These are phyloP conservation scores for Piezodorus guildinii DNA, from an alignment of 1,140 invertebrate species.

Conservation along the genomic window DNA sequence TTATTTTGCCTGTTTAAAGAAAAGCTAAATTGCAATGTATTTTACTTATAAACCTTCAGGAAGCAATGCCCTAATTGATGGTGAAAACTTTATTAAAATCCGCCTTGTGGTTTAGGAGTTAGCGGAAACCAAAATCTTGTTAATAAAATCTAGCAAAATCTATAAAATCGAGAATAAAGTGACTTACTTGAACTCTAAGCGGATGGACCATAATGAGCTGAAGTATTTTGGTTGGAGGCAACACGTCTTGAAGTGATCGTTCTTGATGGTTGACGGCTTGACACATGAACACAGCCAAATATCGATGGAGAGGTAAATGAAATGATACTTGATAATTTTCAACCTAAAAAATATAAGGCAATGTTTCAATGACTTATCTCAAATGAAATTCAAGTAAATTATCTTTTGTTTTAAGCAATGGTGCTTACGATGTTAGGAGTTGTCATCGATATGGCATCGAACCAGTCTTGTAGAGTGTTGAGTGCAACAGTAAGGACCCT, in stretches of 20 bases:
- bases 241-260: constrained; percentile 57
- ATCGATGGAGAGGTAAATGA: constrained; percentile 89
- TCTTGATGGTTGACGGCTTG: constrained; percentile 76
- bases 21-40: too few relatives aligned
- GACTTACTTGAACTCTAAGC: constrained; percentile 73
- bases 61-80: too few relatives aligned
- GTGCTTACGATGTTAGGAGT: constrained; percentile 24
- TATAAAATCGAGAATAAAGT: not conserved
- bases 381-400: not conserved
- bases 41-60: too few relatives aligned
- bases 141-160: too few relatives aligned
- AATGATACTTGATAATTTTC: constrained; percentile 82
- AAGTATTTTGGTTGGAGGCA: constrained; percentile 66
- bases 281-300: constrained; percentile 83
- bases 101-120: too few relatives aligned
- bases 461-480: constrained; percentile 70
- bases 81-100: too few relatives aligned
- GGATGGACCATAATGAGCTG: constrained; percentile 80
- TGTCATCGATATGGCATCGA: constrained; percentile 55
- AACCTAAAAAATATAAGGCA: constrained; percentile 38
- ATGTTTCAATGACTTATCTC: too few relatives aligned
- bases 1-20: too few relatives aligned
- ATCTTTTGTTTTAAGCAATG: too few relatives aligned
- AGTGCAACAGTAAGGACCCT: constrained; percentile 63
- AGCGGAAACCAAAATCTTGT: too few relatives aligned